Evolutionary conservation across 2,888 invertebrate genomes (phyloP).

Genomic region (Scotopteryx bipunctaria): DNA sequence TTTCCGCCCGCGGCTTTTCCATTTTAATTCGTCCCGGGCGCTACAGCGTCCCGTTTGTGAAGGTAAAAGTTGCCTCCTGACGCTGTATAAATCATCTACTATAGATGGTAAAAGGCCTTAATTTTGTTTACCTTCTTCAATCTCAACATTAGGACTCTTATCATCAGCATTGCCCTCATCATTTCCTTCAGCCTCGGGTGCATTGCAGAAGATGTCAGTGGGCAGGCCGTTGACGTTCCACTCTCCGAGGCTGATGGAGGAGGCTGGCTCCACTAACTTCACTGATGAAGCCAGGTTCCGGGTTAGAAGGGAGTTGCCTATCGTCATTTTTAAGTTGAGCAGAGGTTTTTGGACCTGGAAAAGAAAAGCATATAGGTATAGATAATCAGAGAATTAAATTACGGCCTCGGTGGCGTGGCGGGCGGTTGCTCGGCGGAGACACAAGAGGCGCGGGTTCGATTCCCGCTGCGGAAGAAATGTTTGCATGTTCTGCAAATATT

Average conservation of each 20-base stretch:
- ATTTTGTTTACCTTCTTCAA: slow-evolving; percentile 57
- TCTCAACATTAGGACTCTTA: slow-evolving; percentile 52
- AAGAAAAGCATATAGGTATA: slow-evolving; percentile 3
- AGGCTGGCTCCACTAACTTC: slow-evolving; percentile 29
- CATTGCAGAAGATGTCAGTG: slow-evolving; percentile 27
- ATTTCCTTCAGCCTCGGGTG: slow-evolving; percentile 40
- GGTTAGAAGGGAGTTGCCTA: slow-evolving; percentile 58
- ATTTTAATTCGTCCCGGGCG: too few species aligned
- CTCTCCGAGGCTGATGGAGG: slow-evolving; percentile 10
- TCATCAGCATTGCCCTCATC: slow-evolving; percentile 32
- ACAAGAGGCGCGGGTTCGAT: too few species aligned
- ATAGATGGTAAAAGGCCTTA: too few species aligned
- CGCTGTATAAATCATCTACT: too few species aligned
- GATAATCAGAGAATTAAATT: too few species aligned
- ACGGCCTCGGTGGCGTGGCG: too few species aligned
- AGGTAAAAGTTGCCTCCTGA: too few species aligned
- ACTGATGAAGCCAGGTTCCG: slow-evolving; percentile 54
- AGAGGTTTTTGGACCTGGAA: slow-evolving; percentile 50
- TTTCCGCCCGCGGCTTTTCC: too few species aligned
- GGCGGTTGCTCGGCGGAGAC: too few species aligned
- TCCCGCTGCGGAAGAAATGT: too few species aligned
- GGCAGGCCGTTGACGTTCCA: slow-evolving; percentile 24
- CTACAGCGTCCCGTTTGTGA: too few species aligned
- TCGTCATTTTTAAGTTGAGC: slow-evolving; percentile 58
- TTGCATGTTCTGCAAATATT: too few species aligned